phyloP scores from a whole-genome alignment of 1,140 invertebrate genomes.

The Caerostris darwini region DNA sequence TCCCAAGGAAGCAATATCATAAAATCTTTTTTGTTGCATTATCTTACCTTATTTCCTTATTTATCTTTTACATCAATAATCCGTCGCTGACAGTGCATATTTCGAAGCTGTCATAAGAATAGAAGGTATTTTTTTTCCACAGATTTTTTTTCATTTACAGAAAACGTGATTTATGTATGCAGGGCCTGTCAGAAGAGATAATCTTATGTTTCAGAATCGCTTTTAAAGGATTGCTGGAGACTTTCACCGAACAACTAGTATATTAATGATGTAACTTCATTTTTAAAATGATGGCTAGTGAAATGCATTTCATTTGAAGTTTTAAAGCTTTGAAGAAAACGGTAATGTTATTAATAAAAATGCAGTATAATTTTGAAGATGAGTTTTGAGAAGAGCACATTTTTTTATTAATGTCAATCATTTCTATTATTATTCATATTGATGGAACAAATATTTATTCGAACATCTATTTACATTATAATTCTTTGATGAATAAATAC shows the following conservation, averaged over 20 bases:
- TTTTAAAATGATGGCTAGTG: not conserved
- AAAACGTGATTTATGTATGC: not conserved
- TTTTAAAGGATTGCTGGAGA: not conserved
- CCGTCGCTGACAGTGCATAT: slow-evolving; percentile 1
- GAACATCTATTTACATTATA: too few relatives aligned
- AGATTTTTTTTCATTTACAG: not conserved
- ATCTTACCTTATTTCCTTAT: slow-evolving; percentile 34
- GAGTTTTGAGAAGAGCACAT: too few relatives aligned
- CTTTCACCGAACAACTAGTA: not conserved
- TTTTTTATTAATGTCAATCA: too few relatives aligned
- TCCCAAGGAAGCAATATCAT: not conserved
- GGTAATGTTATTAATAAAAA: not conserved
- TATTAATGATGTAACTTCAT: not conserved
- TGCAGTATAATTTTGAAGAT: not conserved
- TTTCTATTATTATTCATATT: too few relatives aligned
- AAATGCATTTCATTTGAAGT: not conserved
- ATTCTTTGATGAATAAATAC: too few relatives aligned
- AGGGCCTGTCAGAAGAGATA: not conserved
- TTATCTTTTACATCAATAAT: slow-evolving; percentile 17
- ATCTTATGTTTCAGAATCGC: not conserved
- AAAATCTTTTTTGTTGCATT: not conserved
- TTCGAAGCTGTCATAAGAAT: not conserved
- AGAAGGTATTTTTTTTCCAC: not conserved
- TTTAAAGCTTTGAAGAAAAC: not conserved
- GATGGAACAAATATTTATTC: too few relatives aligned